Conservation (phyloP, 2,888 invertebrate species). For the Caenorhabditis sp. region DNA sequence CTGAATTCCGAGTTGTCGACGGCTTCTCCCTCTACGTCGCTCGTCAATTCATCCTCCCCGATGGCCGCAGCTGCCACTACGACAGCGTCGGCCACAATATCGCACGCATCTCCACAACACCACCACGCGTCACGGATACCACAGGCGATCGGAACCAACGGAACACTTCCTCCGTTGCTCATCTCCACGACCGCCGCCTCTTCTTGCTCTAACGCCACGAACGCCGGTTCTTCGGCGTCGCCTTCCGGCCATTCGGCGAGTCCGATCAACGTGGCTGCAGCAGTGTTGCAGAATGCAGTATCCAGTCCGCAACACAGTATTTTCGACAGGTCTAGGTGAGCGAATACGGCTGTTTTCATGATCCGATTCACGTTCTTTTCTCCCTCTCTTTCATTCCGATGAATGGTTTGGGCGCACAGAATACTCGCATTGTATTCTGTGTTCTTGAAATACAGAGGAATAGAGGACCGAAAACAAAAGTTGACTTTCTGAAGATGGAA, state of each 20-base stretch:
- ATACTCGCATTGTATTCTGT: background rate
- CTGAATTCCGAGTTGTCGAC: background rate
- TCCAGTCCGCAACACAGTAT: conserved; percentile 58
- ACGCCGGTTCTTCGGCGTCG: conserved; percentile 19
- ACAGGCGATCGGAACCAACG: conserved; percentile 37
- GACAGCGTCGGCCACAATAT: conserved; percentile 19
- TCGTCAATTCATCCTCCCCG: background rate
- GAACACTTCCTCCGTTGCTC: conserved; percentile 23
- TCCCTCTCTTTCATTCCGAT: background rate
- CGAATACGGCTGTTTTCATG: background rate
- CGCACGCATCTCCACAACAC: background rate
- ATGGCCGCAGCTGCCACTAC: conserved; percentile 11
- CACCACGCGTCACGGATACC: conserved; percentile 28
- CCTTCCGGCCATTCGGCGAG: conserved; percentile 17
- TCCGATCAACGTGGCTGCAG: conserved; percentile 49
- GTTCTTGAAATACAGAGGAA: background rate
- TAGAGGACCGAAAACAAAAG: background rate
- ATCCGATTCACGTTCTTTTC: conserved; percentile 1
- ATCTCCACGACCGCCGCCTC: conserved; percentile 18
- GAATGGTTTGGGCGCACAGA: conserved; percentile 2
- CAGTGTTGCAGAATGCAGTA: conserved; percentile 47
- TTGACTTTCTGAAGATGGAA: no score
- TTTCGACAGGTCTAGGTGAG: conserved; percentile 51
- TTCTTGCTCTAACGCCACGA: background rate
- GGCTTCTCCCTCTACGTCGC: conserved; percentile 4